Evolutionary conservation across 2,888 invertebrate species (phyloP).

Genomic region (Cordilura impudica): DNA sequence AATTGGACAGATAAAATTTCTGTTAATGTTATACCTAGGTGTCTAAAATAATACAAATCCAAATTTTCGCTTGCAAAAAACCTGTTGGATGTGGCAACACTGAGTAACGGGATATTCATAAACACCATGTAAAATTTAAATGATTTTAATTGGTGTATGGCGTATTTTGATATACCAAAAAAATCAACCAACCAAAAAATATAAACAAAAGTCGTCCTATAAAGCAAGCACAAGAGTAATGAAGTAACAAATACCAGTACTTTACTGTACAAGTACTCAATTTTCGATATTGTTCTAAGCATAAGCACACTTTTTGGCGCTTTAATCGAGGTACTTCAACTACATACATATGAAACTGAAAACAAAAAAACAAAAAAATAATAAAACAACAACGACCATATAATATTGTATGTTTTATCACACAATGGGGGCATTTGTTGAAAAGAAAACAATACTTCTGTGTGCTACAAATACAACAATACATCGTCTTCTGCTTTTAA

Average conservation of each 20-base stretch:
- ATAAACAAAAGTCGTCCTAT: slow-evolving; percentile 2
- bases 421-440: slow-evolving; percentile 44
- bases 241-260: neutral
- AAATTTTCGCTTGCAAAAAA: no score
- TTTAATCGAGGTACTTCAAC: slow-evolving; percentile 16
- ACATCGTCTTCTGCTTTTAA: neutral
- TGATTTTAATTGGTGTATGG: slow-evolving; percentile 53
- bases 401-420: slow-evolving; percentile 25
- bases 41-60: no score
- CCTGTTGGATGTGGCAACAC: slow-evolving; percentile 22
- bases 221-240: slow-evolving; percentile 9
- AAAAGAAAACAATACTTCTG: neutral
- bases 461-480: neutral
- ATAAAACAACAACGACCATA: neutral
- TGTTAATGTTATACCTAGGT: no score
- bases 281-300: slow-evolving; percentile 7
- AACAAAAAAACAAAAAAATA: slow-evolving; percentile 13
- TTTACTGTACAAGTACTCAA: neutral
- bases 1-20: no score
- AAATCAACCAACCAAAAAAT: slow-evolving; percentile 35
- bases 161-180: slow-evolving; percentile 28
- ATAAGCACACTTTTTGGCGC: slow-evolving; percentile 55
- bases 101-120: neutral
- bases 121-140: slow-evolving; percentile 24
- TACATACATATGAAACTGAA: neutral